Conservation (phyloP, 2,888 invertebrate species). For the Hirtodrosophila alboralis region DNA sequence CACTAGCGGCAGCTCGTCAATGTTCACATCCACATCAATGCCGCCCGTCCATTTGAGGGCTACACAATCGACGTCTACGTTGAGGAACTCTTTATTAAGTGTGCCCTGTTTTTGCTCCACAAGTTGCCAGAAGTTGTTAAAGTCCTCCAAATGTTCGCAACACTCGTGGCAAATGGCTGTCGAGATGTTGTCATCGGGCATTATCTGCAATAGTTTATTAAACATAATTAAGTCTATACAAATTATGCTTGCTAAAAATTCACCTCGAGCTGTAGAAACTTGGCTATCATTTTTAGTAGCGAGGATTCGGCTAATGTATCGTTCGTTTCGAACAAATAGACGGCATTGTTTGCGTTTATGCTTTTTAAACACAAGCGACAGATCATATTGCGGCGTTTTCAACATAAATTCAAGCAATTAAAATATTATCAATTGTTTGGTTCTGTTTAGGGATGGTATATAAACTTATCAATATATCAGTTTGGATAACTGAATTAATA, state of each 20-base stretch:
- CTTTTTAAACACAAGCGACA: slow-evolving; percentile 73
- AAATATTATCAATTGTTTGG: slow-evolving; percentile 55
- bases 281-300: slow-evolving; percentile 74
- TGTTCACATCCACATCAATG: slow-evolving; percentile 63
- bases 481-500: not conserved
- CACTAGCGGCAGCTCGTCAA: slow-evolving; percentile 66
- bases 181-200: slow-evolving; percentile 66
- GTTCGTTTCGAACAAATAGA: slow-evolving; percentile 63
- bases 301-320: slow-evolving; percentile 66
- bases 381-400: slow-evolving; percentile 60
- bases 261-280: slow-evolving; percentile 72
- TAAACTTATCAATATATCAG: slow-evolving; percentile 25
- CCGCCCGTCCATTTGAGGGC: slow-evolving; percentile 60
- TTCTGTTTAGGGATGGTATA: slow-evolving; percentile 51
- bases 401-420: slow-evolving; percentile 46
- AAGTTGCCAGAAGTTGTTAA: slow-evolving; percentile 66
- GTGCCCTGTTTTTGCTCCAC: slow-evolving; percentile 71
- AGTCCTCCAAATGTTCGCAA: slow-evolving; percentile 73
- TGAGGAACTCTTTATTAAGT: slow-evolving; percentile 65
- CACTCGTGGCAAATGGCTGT: slow-evolving; percentile 64
- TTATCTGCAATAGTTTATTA: slow-evolving; percentile 37
- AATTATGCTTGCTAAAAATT: not conserved
- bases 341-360: slow-evolving; percentile 62
- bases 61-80: slow-evolving; percentile 63
- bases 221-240: not conserved